phyloP scores from a whole-genome alignment of 2,797 vertebrate genomes.

The Linurgus olivaceus region DNA sequence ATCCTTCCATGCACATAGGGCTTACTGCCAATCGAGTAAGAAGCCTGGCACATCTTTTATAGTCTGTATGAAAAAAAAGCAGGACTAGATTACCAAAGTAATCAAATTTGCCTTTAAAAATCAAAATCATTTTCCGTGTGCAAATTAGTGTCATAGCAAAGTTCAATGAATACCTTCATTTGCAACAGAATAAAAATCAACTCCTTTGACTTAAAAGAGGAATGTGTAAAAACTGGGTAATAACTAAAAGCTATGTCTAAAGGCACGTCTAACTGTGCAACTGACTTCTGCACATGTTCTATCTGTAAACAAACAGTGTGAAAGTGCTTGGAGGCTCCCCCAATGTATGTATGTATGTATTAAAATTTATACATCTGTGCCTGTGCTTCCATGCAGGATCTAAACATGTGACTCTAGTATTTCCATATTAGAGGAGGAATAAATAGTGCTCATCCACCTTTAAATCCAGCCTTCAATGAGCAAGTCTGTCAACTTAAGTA shows the following conservation, averaged over 20 bases:
- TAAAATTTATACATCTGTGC: not conserved
- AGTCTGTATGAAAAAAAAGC: constrained; percentile 76
- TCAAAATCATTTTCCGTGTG: not conserved
- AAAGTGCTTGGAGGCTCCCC: not conserved
- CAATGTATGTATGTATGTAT: not conserved
- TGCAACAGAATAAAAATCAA: not conserved
- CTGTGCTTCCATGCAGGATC: not conserved
- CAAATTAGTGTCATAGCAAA: not conserved
- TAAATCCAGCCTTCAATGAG: not conserved
- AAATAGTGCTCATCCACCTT: not conserved
- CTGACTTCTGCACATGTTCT: not conserved
- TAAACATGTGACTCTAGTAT: not conserved
- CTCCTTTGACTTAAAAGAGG: not conserved
- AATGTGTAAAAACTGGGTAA: not conserved
- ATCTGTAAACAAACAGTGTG: not conserved
- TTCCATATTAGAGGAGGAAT: not conserved
- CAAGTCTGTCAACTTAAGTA: not conserved
- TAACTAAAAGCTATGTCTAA: not conserved
- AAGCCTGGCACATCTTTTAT: constrained; percentile 93
- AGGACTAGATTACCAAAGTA: not conserved
- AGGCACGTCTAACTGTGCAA: not conserved
- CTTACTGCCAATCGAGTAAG: constrained; percentile 91
- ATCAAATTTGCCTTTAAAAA: not conserved
- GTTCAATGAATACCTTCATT: not conserved
- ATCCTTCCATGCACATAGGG: constrained; percentile 89